phyloP scores from a whole-genome alignment of 2,113 vertebrate genomes.

The Lophotis ruficrista region DNA sequence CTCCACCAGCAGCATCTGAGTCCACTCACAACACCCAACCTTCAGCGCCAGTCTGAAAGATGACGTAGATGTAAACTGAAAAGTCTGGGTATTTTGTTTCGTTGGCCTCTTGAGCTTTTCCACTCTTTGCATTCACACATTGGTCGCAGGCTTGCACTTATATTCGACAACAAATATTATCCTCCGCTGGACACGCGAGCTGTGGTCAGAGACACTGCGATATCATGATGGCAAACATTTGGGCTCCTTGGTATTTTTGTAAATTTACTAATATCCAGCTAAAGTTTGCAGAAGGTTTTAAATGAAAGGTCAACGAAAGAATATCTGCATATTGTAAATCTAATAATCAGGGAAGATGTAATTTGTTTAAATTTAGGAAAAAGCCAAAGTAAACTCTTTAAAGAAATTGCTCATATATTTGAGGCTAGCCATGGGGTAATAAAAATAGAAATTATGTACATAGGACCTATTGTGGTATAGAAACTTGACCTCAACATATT shows the following conservation, averaged over 20 bases:
- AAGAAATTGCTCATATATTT: slow-evolving; percentile 12
- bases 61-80: neutral
- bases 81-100: neutral
- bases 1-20: neutral
- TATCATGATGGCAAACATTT: slow-evolving; percentile 7
- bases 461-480: slow-evolving; percentile 3
- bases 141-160: neutral
- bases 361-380: slow-evolving; percentile 49
- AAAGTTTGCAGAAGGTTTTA: slow-evolving; percentile 40
- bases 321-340: slow-evolving; percentile 46
- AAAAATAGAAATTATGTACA: slow-evolving; percentile 36
- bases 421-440: slow-evolving; percentile 7
- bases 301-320: slow-evolving; percentile 54
- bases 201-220: neutral
- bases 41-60: neutral
- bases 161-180: neutral
- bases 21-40: neutral
- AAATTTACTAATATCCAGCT: neutral
- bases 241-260: neutral
- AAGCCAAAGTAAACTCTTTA: slow-evolving; percentile 42
- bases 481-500: slow-evolving; percentile 41
- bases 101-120: neutral
- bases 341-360: slow-evolving; percentile 15
- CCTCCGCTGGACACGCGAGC: neutral
- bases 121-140: neutral